Evolutionary conservation across 2,888 invertebrate genomes (phyloP).

Genomic region (Formica aserva): DNA sequence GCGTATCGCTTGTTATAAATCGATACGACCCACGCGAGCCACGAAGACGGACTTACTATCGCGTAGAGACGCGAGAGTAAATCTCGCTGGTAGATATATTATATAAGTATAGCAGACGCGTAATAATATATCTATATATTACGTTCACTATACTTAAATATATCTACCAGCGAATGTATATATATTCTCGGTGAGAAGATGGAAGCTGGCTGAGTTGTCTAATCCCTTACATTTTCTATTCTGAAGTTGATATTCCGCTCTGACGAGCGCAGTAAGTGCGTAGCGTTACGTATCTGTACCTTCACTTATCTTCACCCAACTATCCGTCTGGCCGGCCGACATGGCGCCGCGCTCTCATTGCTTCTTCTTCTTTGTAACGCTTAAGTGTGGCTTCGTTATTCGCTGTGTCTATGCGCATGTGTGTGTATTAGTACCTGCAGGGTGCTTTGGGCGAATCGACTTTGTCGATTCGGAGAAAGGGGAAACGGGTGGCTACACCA

Average conservation of each 20-base stretch:
- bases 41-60: background rate
- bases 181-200: background rate
- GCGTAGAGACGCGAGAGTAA: background rate
- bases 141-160: no score
- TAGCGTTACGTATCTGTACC: constrained; percentile 26
- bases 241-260: constrained; percentile 18
- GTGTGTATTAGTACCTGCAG: constrained; percentile 43
- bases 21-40: constrained; percentile 28
- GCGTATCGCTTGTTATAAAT: constrained; percentile 45
- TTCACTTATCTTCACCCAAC: constrained; percentile 36
- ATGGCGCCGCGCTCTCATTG: constrained; percentile 31
- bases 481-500: constrained; percentile 59
- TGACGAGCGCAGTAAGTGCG: constrained; percentile 20
- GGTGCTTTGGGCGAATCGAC: constrained; percentile 60
- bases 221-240: constrained; percentile 30
- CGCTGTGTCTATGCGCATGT: background rate
- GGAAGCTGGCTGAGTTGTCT: constrained; percentile 11
- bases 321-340: constrained; percentile 21
- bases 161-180: background rate
- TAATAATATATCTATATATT: constrained; percentile 30
- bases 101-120: constrained; percentile 6
- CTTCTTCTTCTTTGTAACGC: constrained; percentile 28
- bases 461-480: constrained; percentile 70
- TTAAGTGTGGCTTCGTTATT: constrained; percentile 36
- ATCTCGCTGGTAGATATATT: background rate